phyloP scores from a whole-genome alignment of 2,797 vertebrate species.

The Fistularia commersonii region DNA sequence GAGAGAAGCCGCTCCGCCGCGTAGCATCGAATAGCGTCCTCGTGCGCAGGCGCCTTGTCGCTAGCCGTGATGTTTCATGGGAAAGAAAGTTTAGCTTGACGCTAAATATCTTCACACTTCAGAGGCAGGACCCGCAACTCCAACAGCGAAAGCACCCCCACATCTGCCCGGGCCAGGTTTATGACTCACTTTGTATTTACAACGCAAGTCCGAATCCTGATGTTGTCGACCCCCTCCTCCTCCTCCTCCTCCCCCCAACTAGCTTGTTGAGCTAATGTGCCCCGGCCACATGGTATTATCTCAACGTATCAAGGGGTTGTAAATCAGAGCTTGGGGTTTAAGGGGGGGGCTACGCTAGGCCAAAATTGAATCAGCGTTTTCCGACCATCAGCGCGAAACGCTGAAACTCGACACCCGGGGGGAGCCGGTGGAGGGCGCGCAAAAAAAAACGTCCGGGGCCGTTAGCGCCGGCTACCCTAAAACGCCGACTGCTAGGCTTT shows the following conservation, averaged over 20 bases:
- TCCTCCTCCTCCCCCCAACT: too few species aligned
- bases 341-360: conserved; percentile 37
- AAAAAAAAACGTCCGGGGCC: too few species aligned
- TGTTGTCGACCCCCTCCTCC: conserved; percentile 25
- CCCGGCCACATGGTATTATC: conserved; percentile 43
- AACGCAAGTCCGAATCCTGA: conserved; percentile 20
- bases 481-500: conserved; percentile 39
- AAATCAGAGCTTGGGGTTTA: conserved; percentile 48
- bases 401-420: conserved; percentile 55
- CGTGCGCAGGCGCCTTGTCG: too few species aligned
- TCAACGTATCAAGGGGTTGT: conserved; percentile 42
- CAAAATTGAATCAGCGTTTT: conserved; percentile 67
- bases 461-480: conserved; percentile 50
- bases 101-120: too few species aligned
- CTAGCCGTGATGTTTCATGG: too few species aligned
- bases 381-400: conserved; percentile 53
- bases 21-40: too few species aligned
- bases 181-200: conserved; percentile 32
- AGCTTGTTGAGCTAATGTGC: conserved; percentile 39
- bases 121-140: too few species aligned
- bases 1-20: conserved; percentile 27
- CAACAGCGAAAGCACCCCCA: conserved; percentile 16
- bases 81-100: too few species aligned
- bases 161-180: conserved; percentile 33
- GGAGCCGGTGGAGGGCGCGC: too few species aligned